phyloP scores from a whole-genome alignment of 37 sponge, comb jelly and placozoan genomes.

The Hormiphora californensis region DNA sequence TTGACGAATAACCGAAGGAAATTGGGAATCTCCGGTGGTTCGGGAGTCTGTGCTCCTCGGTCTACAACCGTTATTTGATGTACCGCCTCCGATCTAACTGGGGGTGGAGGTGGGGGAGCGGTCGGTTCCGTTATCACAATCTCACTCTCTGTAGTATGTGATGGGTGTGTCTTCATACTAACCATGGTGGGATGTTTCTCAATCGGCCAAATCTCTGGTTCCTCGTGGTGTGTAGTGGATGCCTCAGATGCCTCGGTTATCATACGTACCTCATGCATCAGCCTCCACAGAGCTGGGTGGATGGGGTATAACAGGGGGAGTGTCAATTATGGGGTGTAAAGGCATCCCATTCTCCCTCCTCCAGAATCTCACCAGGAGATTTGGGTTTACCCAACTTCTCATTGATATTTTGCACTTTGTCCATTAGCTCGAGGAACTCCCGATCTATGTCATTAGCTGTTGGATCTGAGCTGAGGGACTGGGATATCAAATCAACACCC shows the following conservation, averaged over 20 bases:
- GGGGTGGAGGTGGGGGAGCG: too few species aligned
- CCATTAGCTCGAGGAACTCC: constrained; percentile 1
- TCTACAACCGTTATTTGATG: too few species aligned
- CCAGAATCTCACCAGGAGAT: background rate
- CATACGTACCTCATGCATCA: background rate
- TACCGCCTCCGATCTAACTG: too few species aligned
- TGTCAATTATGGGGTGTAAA: background rate
- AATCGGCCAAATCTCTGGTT: too few species aligned
- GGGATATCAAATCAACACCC: background rate
- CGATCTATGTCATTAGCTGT: background rate
- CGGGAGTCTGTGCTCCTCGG: too few species aligned
- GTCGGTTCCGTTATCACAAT: too few species aligned
- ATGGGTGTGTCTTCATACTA: too few species aligned
- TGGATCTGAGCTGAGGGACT: background rate
- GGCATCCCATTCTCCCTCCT: constrained; percentile 4
- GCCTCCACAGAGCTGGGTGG: background rate
- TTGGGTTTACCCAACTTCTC: background rate
- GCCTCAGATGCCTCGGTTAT: too few species aligned
- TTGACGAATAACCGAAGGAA: background rate
- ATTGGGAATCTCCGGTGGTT: background rate
- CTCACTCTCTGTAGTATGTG: too few species aligned
- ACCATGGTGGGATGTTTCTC: too few species aligned
- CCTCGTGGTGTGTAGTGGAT: too few species aligned
- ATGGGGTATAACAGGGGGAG: background rate
- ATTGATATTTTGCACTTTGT: background rate